Evolutionary conservation across 2,888 invertebrate genomes (phyloP), one percentile per base, ranked within the genome.

Genomic region (Stenodema calcarata): DNA sequence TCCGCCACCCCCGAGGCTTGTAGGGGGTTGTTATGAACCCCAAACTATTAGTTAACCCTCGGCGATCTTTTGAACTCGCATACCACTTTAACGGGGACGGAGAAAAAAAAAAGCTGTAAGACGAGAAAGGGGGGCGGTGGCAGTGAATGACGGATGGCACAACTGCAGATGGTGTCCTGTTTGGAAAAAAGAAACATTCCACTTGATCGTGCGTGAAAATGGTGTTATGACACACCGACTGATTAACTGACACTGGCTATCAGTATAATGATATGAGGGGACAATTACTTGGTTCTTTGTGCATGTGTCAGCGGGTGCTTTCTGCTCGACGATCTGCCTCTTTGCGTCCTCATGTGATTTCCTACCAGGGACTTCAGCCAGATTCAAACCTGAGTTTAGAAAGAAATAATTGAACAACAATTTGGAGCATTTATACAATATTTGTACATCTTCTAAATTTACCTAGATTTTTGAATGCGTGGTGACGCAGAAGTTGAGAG

Each of bases 221-320:
- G 80, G 47, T 80, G 80, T 80, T 50, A 80, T 80, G 80, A 50
- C 80, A 50, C 80, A 80, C 54, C 78, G 44, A 47, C 78, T 78
- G 78, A 78, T 78, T 47, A 78, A 47, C 44, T 41, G 35, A 73
- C 73, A 73, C 18, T 4, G 35, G 73, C 14, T 16, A 41, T 41
- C 73, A 35, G 35, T 14, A 62, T 62, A 62, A 62, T 62, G 62
- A 62, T 23, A 23, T 18, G 62, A 62, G 62, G 62, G 62, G 62
- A 23, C 62, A 12, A 62, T 62, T 18, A 62, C 18, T 11, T 9
- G 62, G 62, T 62, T 62, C 62, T 62, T 62, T 62, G 62, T 62
- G 62, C 62, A 54, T 54, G 62, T 62, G 62, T 62, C 62, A 62
- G 62, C 62, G 23, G 62, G 62, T 62, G 62, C 62, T 9, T 18